Percentiles rank a stretch among this genome's conserved stretches.
Conservation (phyloP, 2,888 invertebrate species). For the Chalcosyrphus nemorum region DNA sequence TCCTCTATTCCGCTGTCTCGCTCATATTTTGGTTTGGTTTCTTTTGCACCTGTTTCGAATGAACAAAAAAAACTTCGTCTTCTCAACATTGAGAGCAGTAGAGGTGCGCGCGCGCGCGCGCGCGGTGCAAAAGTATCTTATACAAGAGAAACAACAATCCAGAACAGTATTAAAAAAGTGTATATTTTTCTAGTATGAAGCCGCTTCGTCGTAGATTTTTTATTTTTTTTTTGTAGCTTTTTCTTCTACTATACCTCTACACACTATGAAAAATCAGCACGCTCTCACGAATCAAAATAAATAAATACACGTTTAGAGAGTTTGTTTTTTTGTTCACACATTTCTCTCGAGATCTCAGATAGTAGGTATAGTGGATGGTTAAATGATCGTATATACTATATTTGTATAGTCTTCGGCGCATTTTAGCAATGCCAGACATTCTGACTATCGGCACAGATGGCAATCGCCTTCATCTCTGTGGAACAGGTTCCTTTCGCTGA, state of each 20-base stretch:
- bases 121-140: constrained; percentile 17
- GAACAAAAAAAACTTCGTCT: constrained; percentile 37
- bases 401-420: constrained; percentile 68
- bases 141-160: constrained; percentile 48
- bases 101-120: no score
- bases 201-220: constrained; percentile 36
- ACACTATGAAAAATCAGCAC: constrained; percentile 64
- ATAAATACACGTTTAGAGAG: constrained; percentile 65
- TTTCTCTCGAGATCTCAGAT: constrained; percentile 58
- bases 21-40: constrained; percentile 1
- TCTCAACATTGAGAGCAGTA: neutral
- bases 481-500: constrained; percentile 68
- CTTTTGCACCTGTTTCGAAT: constrained; percentile 67
- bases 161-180: constrained; percentile 30
- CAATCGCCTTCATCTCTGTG: constrained; percentile 71
- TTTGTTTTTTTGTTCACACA: constrained; percentile 52
- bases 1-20: constrained; percentile 7
- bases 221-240: constrained; percentile 51
- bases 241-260: constrained; percentile 37
- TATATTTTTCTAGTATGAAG: constrained; percentile 30
- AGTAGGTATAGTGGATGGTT: constrained; percentile 10
- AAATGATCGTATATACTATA: constrained; percentile 30
- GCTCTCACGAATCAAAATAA: constrained; percentile 72
- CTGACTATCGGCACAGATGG: constrained; percentile 73
- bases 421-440: constrained; percentile 73